Conservation (phyloP, 2,113 vertebrate species). For the Hepsetus odoe region DNA sequence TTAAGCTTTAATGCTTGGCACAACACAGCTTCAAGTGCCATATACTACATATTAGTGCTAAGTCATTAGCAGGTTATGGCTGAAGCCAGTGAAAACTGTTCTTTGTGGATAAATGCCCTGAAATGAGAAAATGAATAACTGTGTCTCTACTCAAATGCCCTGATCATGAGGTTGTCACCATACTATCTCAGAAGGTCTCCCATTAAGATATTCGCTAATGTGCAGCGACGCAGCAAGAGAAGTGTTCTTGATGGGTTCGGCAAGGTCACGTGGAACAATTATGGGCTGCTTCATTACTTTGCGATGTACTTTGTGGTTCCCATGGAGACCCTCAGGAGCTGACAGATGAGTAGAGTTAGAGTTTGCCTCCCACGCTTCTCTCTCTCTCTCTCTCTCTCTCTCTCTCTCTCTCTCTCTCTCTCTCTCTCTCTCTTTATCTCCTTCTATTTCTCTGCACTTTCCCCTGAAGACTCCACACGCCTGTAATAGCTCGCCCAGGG, state of each 20-base stretch:
- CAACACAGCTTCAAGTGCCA: not conserved
- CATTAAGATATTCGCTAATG: conserved; percentile 46
- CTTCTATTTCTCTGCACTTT: conserved; percentile 7
- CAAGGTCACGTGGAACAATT: conserved; percentile 72
- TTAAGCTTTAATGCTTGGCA: not conserved
- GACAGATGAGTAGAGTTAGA: conserved; percentile 70
- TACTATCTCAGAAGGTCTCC: conserved; percentile 33
- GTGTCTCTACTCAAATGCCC: conserved; percentile 32
- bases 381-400: conserved; percentile 61
- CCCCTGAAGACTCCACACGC: conserved; percentile 32
- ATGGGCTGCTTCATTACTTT: conserved; percentile 70
- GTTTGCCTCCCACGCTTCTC: conserved; percentile 66
- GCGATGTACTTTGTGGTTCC: conserved; percentile 67
- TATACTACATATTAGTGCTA: not conserved
- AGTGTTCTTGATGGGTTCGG: conserved; percentile 49
- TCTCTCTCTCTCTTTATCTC: conserved; percentile 9
- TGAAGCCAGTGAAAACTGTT: conserved; percentile 13
- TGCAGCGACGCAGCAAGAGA: conserved; percentile 41
- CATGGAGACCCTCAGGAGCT: conserved; percentile 74
- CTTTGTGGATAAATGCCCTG: conserved; percentile 32
- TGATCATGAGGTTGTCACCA: conserved; percentile 34
- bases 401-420: conserved; percentile 3
- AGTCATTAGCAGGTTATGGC: conserved; percentile 3
- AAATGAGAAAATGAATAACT: conserved; percentile 49
- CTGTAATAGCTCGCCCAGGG: conserved; percentile 59